Evolutionary conservation across 2,888 invertebrate species (phyloP).

Genomic region (Anarsia innoxiella): DNA sequence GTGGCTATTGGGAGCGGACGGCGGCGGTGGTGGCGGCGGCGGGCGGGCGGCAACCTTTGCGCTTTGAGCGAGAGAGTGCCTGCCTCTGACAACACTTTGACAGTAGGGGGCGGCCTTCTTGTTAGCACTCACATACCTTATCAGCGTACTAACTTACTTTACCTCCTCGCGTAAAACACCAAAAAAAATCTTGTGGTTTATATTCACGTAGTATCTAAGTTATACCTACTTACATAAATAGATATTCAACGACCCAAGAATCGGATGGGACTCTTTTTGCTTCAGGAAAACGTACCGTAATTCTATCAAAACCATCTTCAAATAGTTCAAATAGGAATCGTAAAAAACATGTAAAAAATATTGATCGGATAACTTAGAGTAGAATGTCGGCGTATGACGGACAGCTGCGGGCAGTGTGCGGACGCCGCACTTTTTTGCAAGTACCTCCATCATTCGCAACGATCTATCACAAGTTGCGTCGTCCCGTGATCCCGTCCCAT

Average conservation of each 20-base stretch:
- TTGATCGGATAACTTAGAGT: constrained; percentile 64
- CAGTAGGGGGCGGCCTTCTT: no score
- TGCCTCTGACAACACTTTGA: constrained; percentile 54
- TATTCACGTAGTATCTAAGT: not conserved
- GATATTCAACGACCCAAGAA: not conserved
- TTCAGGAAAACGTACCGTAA: constrained; percentile 4
- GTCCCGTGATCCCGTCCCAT: no score
- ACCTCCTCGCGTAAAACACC: not conserved
- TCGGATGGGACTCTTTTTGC: not conserved
- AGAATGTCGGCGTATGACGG: constrained; percentile 31
- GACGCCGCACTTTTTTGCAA: constrained; percentile 47
- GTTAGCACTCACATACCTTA: constrained; percentile 40
- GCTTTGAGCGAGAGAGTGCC: constrained; percentile 37
- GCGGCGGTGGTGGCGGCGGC: constrained; percentile 13
- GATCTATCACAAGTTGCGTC: constrained; percentile 58
- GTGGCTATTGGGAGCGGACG: constrained; percentile 23
- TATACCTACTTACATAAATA: no score
- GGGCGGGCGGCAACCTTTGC: constrained; percentile 43
- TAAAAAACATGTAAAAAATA: constrained; percentile 43
- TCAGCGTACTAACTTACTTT: constrained; percentile 40
- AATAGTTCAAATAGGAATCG: constrained; percentile 21
- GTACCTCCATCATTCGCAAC: constrained; percentile 38
- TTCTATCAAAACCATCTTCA: constrained; percentile 7
- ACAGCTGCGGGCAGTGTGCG: constrained; percentile 64
- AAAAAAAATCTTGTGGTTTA: not conserved